These are phyloP conservation scores for Alectura lathami DNA, from an alignment of 2,113 vertebrate species.

Conservation along the genomic window DNA sequence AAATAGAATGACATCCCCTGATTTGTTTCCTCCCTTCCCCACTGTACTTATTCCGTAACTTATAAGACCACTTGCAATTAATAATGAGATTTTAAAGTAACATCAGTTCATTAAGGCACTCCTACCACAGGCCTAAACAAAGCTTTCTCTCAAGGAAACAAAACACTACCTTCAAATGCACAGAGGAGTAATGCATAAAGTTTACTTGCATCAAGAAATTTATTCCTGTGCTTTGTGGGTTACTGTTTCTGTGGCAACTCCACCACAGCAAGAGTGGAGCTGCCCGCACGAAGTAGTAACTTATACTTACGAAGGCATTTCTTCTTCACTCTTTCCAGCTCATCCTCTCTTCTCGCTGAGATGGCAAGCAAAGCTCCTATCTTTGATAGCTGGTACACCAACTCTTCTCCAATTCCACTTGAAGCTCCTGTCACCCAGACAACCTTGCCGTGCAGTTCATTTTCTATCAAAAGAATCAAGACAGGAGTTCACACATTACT, in stretches of 20 bases:
- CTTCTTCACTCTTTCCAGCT: slow-evolving; percentile 87
- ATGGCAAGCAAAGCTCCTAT: slow-evolving; percentile 85
- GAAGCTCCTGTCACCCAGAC: slow-evolving; percentile 97
- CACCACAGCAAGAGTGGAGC: not conserved
- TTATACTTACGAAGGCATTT: slow-evolving; percentile 84
- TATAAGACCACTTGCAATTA: not conserved
- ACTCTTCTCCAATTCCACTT: slow-evolving; percentile 93
- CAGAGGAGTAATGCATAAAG: not conserved
- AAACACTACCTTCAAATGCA: not conserved
- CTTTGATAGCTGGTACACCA: slow-evolving; percentile 88
- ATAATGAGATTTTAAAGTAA: not conserved
- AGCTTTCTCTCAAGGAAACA: not conserved
- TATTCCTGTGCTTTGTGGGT: not conserved
- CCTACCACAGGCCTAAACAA: not conserved
- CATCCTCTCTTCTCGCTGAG: slow-evolving; percentile 86
- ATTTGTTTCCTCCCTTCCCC: not conserved
- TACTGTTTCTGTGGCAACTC: not conserved
- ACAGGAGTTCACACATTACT: not conserved
- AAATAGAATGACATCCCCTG: not conserved
- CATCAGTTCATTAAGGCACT: not conserved
- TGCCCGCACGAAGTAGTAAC: not conserved
- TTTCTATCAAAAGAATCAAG: slow-evolving; percentile 73
- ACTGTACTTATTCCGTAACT: not conserved
- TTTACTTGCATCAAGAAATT: not conserved
- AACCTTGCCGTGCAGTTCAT: slow-evolving; percentile 84